phyloP scores from a whole-genome alignment of 2,888 invertebrate species.

The Glaucopsyche alexis region DNA sequence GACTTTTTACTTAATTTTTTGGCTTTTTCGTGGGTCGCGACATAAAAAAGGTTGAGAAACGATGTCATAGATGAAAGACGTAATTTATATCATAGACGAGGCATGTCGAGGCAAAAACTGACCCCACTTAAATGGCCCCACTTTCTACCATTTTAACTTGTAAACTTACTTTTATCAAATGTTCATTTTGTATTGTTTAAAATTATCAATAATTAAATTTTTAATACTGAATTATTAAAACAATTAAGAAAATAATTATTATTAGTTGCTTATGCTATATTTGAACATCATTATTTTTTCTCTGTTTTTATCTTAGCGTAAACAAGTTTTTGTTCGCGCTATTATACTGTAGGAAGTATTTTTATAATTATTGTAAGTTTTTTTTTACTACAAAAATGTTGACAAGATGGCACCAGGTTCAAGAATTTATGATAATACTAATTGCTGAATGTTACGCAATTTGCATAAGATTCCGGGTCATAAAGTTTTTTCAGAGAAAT shows the following conservation, averaged over 20 bases:
- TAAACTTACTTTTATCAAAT: no score
- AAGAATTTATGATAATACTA: conserved; percentile 15
- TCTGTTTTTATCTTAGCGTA: background rate
- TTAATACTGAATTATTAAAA: background rate
- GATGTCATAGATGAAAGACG: no score
- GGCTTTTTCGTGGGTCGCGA: no score
- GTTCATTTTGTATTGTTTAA: background rate
- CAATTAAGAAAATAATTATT: background rate
- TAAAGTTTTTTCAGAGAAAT: background rate
- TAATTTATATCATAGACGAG: no score
- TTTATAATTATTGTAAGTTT: conserved; percentile 8
- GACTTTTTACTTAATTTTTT: no score
- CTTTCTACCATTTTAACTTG: no score
- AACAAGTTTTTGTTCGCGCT: conserved; percentile 17
- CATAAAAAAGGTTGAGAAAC: no score
- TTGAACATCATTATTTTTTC: background rate
- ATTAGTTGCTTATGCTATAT: background rate
- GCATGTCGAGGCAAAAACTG: no score
- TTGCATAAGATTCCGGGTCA: background rate
- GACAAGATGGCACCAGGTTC: background rate
- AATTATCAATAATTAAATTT: background rate
- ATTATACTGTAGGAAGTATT: conserved; percentile 20
- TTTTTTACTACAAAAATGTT: background rate
- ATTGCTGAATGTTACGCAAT: background rate
- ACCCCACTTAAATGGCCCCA: no score